Evolutionary conservation across 2,113 vertebrate genomes (phyloP).

Genomic region (Aythya baeri): DNA sequence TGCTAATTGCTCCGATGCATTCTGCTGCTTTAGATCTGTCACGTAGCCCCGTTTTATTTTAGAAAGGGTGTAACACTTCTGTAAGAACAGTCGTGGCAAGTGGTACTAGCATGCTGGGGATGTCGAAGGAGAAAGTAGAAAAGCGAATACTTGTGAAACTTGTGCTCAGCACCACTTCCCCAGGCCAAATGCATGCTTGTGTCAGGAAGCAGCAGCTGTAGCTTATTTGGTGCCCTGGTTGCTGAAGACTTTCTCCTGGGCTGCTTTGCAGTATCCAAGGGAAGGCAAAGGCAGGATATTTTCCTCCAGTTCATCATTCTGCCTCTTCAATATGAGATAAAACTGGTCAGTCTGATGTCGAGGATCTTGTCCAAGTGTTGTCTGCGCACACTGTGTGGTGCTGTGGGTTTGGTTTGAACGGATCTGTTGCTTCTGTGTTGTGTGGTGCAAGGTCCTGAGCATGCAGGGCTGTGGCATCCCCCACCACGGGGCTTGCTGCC

Average conservation of each 20-base stretch:
- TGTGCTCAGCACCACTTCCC: neutral
- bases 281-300: neutral
- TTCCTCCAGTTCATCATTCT: neutral
- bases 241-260: neutral
- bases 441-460: accelerated
- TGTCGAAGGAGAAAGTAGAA: accelerated
- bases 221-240: neutral
- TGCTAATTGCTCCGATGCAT: constrained; percentile 40
- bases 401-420: neutral
- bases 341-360: neutral
- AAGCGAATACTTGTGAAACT: neutral
- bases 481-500: neutral
- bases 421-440: neutral
- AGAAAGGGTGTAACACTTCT: constrained; percentile 9
- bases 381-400: neutral
- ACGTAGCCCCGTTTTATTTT: neutral
- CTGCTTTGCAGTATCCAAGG: neutral
- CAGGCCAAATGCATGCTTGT: neutral
- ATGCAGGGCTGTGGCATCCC: neutral
- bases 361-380: neutral
- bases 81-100: neutral
- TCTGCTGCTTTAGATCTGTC: neutral
- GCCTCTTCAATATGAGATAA: neutral
- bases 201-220: neutral
- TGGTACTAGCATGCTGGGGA: neutral